phyloP scores from a whole-genome alignment of 2,888 invertebrate species.

The Drosophila peninsularis region DNA sequence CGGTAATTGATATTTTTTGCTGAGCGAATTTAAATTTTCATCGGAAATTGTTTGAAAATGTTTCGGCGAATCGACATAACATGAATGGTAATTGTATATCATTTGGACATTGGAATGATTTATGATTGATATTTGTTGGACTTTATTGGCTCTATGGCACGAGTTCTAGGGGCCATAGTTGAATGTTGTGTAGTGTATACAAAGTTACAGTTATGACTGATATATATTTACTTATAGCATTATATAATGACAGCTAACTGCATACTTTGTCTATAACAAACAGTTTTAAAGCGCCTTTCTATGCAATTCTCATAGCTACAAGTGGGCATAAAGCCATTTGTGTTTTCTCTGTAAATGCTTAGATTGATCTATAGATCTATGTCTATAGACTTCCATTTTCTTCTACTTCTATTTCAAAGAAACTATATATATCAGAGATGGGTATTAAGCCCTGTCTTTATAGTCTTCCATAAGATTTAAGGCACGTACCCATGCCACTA shows the following conservation, averaged over 20 bases:
- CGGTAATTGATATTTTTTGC: conserved; percentile 43
- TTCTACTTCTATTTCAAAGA: too few relatives aligned
- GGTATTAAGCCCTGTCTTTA: too few relatives aligned
- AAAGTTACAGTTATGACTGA: too few relatives aligned
- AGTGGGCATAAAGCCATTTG: background rate
- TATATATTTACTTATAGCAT: background rate
- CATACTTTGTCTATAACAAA: background rate
- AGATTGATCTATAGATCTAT: background rate
- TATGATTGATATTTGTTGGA: background rate
- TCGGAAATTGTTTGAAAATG: conserved; percentile 4
- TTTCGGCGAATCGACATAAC: background rate
- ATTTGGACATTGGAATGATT: conserved; percentile 6
- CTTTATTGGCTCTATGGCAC: background rate
- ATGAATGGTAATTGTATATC: conserved; percentile 4
- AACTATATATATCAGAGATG: too few relatives aligned
- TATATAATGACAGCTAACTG: background rate
- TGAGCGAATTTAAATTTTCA: conserved; percentile 35
- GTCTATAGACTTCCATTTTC: background rate
- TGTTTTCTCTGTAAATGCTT: background rate
- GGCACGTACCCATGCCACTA: too few relatives aligned
- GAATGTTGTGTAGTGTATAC: background rate
- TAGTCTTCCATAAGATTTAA: too few relatives aligned
- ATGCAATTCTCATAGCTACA: background rate
- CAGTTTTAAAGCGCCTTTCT: background rate
- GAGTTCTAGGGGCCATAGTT: too few relatives aligned